Evolutionary conservation across 2,888 invertebrate genomes (phyloP).

Genomic region (Sympetrum striolatum): DNA sequence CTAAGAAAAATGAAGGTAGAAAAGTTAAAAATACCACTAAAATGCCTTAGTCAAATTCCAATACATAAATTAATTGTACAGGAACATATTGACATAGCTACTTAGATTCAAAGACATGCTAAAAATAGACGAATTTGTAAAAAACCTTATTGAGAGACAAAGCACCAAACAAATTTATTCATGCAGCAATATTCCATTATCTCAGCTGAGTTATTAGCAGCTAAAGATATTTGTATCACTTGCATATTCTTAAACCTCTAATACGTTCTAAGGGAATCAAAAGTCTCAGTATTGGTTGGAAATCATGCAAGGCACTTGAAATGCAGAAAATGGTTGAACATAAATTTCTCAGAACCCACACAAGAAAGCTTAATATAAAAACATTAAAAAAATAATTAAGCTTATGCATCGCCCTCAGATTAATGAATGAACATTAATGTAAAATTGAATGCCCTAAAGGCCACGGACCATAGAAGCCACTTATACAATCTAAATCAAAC

Average conservation of each 20-base stretch:
- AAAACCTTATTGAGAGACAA: not conserved
- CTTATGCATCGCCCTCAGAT: constrained; percentile 20
- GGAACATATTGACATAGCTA: not conserved
- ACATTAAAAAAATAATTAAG: too few species aligned
- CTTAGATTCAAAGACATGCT: not conserved
- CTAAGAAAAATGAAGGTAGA: not conserved
- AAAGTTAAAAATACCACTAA: not conserved
- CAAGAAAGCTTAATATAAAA: not conserved
- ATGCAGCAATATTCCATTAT: not conserved
- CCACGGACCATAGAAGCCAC: not conserved
- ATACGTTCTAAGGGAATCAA: not conserved
- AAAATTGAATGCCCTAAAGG: not conserved
- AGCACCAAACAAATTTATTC: not conserved
- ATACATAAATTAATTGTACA: not conserved
- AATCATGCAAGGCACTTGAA: not conserved
- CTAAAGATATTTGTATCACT: not conserved
- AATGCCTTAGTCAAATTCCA: not conserved
- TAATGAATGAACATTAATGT: not conserved
- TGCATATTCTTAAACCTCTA: not conserved
- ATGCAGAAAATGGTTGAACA: not conserved
- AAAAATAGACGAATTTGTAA: not conserved
- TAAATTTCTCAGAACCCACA: not conserved
- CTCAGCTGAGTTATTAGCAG: not conserved
- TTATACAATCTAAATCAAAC: not conserved
- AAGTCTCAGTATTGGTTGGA: not conserved